Percentiles rank a stretch among this genome's conserved stretches.
These are phyloP conservation scores for Stigmatopora argus DNA, from an alignment of 2,113 vertebrate genomes.

Conservation along the genomic window DNA sequence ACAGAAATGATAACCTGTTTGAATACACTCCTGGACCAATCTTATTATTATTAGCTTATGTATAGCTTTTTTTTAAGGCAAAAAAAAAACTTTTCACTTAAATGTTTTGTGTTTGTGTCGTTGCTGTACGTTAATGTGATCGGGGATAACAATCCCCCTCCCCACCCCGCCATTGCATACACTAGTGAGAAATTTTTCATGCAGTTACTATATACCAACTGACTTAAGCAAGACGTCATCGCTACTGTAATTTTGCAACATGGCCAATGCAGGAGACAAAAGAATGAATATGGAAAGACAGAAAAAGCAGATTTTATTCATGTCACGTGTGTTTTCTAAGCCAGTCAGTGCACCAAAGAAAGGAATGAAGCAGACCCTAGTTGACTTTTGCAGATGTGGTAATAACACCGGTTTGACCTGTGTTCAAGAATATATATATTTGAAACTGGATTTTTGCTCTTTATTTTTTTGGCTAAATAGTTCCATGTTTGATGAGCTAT, in stretches of 20 bases:
- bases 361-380: neutral
- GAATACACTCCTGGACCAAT: slow-evolving; percentile 47
- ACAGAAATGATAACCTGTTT: slow-evolving; percentile 53
- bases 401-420: slow-evolving; percentile 43
- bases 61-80: slow-evolving; percentile 6
- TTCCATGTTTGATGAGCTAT: slow-evolving; percentile 25
- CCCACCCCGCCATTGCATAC: neutral
- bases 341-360: slow-evolving; percentile 57
- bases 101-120: slow-evolving; percentile 14
- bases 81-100: neutral
- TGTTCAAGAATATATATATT: slow-evolving; percentile 37
- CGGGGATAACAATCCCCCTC: neutral
- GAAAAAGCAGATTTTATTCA: slow-evolving; percentile 13
- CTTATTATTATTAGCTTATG: slow-evolving; percentile 14
- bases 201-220: slow-evolving; percentile 21
- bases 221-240: slow-evolving; percentile 35
- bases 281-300: slow-evolving; percentile 13
- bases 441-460: slow-evolving; percentile 33
- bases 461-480: slow-evolving; percentile 4
- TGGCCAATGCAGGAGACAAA: slow-evolving; percentile 44
- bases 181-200: slow-evolving; percentile 25
- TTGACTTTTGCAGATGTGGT: slow-evolving; percentile 13
- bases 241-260: slow-evolving; percentile 28
- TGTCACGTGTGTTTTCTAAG: slow-evolving; percentile 32
- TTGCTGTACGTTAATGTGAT: slow-evolving; percentile 12